Conservation (phyloP, 2,888 invertebrate genomes). For the Dynastes hyllus region DNA sequence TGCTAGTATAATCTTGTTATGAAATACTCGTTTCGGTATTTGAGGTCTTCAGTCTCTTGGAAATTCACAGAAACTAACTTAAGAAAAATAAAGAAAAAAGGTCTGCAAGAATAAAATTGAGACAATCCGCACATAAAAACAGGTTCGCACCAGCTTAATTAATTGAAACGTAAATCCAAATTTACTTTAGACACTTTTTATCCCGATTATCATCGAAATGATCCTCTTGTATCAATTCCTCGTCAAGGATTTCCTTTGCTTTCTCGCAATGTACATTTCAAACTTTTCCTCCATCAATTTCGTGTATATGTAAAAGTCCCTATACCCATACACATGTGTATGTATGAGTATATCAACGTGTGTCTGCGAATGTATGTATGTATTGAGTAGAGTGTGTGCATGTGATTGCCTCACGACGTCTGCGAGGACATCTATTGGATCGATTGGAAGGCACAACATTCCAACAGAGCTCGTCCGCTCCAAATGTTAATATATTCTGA, state of each 20-base stretch:
- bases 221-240: too few species aligned
- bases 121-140: too few species aligned
- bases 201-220: too few species aligned
- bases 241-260: neutral
- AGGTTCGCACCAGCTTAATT: too few species aligned
- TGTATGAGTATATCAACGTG: constrained; percentile 26
- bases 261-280: neutral
- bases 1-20: too few species aligned
- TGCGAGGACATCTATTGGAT: constrained; percentile 62
- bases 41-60: too few species aligned
- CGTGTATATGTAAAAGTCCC: neutral
- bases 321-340: neutral
- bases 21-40: too few species aligned
- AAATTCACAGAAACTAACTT: too few species aligned
- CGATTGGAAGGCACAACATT: constrained; percentile 60
- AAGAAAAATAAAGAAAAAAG: too few species aligned
- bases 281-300: constrained; percentile 9
- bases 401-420: constrained; percentile 57
- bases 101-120: too few species aligned
- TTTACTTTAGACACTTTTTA: too few species aligned
- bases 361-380: constrained; percentile 26
- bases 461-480: constrained; percentile 63
- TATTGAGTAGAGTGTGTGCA: constrained; percentile 47
- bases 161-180: too few species aligned
- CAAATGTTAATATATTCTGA: constrained; percentile 72